These are phyloP conservation scores for Hypotaenidia okinawae DNA, from an alignment of 2,797 vertebrate species.

Conservation along the genomic window DNA sequence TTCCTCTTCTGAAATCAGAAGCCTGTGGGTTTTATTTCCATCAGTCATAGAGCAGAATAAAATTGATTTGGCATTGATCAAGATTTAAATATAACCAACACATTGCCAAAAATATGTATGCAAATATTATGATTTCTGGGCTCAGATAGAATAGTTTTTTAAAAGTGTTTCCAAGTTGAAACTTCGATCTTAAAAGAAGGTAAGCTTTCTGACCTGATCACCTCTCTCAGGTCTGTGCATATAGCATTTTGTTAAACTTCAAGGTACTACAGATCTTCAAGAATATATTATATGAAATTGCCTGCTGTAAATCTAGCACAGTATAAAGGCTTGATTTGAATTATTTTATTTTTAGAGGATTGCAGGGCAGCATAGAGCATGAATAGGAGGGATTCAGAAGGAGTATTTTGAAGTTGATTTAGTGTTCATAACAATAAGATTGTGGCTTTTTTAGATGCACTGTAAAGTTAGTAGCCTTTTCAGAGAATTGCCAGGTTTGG, in stretches of 20 bases:
- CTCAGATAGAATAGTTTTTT: not conserved
- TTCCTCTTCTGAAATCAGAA: constrained; percentile 5
- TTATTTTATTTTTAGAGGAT: not conserved
- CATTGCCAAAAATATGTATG: not conserved
- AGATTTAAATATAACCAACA: not conserved
- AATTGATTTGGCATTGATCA: constrained; percentile 10
- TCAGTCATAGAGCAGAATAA: not conserved
- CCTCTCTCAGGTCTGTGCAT: not conserved
- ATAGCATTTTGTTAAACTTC: not conserved
- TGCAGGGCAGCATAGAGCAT: not conserved
- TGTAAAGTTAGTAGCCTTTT: not conserved
- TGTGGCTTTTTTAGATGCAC: not conserved
- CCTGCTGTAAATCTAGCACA: constrained; percentile 3
- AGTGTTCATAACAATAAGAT: not conserved
- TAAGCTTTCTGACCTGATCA: not conserved
- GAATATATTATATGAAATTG: not conserved
- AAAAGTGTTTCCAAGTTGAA: not conserved
- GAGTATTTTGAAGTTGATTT: not conserved
- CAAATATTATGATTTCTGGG: not conserved
- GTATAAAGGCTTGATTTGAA: not conserved
- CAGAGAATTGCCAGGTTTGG: not conserved
- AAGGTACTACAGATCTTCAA: not conserved
- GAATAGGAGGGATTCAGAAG: not conserved
- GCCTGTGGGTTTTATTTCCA: not conserved
- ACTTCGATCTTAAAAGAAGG: not conserved